phyloP scores from a whole-genome alignment of 2,113 vertebrate genomes.

The Condylura cristata region DNA sequence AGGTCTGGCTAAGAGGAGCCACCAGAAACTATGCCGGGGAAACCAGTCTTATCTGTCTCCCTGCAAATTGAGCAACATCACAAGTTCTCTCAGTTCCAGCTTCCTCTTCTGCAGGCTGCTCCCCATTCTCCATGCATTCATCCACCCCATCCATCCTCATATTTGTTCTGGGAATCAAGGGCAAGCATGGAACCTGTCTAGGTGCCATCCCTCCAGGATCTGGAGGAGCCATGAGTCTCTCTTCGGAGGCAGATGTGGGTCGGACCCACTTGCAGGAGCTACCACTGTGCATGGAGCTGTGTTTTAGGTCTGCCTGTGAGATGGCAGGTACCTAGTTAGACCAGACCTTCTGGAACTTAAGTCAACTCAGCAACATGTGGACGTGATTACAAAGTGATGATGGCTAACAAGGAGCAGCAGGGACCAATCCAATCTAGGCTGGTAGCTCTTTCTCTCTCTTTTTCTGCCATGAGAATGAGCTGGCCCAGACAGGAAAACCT shows the following conservation, averaged over 20 bases:
- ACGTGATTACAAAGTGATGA: neutral
- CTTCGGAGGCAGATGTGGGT: neutral
- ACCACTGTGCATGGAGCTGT: neutral
- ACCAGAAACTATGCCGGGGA: neutral
- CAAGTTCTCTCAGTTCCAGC: neutral
- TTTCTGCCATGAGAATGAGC: neutral
- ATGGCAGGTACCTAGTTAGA: neutral
- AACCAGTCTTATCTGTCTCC: neutral
- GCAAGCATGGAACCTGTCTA: neutral
- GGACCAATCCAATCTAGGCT: neutral
- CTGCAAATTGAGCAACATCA: neutral
- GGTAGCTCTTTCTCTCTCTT: neutral
- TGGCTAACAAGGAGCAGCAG: neutral
- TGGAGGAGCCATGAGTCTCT: neutral
- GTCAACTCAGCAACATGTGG: neutral
- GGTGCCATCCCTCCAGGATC: neutral
- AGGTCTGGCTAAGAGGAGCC: neutral
- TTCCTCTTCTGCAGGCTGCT: neutral
- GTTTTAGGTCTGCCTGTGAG: neutral
- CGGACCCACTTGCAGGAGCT: neutral
- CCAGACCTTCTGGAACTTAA: neutral
- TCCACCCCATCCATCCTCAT: neutral
- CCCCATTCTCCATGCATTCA: neutral
- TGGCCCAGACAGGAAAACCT: neutral
- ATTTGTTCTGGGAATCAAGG: neutral